Evolutionary conservation across 1,140 invertebrate genomes (phyloP).

Genomic region (Tetranychus cinnabarinus): DNA sequence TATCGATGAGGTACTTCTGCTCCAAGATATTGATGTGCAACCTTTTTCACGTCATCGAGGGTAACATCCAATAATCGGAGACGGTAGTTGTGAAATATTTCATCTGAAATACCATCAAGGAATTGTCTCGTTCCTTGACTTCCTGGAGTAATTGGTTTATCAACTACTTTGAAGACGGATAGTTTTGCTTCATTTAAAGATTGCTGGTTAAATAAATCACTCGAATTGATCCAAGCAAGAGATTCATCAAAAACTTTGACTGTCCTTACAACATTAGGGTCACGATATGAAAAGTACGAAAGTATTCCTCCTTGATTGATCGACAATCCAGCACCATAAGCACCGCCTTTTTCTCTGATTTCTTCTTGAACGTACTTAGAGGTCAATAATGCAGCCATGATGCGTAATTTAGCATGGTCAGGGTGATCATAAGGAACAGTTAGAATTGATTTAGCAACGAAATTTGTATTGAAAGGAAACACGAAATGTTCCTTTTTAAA

Average conservation of each 20-base stretch:
- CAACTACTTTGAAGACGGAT: conserved; percentile 47
- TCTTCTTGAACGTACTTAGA: conserved; percentile 58
- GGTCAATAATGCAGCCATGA: conserved; percentile 47
- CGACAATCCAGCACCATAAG: conserved; percentile 60
- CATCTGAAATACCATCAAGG: conserved; percentile 41
- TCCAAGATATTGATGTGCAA: background rate
- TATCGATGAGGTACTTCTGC: background rate
- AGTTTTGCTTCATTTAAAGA: conserved; percentile 65
- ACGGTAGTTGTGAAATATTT: conserved; percentile 27
- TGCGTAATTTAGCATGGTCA: conserved; percentile 45
- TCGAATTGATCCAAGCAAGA: conserved; percentile 38
- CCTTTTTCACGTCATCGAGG: background rate
- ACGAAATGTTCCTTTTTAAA: conserved; percentile 36
- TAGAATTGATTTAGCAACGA: conserved; percentile 46
- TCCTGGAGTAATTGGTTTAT: conserved; percentile 55
- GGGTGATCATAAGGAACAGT: conserved; percentile 49
- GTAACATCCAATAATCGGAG: conserved; percentile 9
- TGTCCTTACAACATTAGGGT: conserved; percentile 23
- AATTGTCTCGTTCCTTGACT: conserved; percentile 47
- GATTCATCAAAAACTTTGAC: conserved; percentile 40
- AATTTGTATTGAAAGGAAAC: conserved; percentile 66
- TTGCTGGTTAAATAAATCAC: conserved; percentile 25
- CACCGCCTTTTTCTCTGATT: conserved; percentile 71
- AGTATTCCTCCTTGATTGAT: conserved; percentile 39
- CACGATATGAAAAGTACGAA: conserved; percentile 48